Evolutionary conservation across 2,888 invertebrate species (phyloP).

Genomic region (Carpatolechia fugitivella): DNA sequence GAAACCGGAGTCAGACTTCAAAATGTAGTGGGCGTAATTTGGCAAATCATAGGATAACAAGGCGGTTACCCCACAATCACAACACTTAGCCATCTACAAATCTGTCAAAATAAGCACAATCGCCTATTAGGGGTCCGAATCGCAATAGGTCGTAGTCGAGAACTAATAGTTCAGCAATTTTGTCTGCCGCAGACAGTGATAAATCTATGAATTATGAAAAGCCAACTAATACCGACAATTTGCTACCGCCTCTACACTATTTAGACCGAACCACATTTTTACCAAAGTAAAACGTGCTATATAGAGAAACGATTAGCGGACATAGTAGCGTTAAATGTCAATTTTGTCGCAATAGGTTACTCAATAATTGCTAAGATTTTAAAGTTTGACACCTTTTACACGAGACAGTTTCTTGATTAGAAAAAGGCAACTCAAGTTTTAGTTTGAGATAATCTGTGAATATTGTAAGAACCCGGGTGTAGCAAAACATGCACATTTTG

Average conservation of each 20-base stretch:
- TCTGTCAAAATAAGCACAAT: constrained; percentile 19
- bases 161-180: constrained; percentile 15
- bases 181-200: constrained; percentile 10
- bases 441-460: background rate
- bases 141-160: constrained; percentile 12
- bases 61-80: background rate
- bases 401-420: too few species aligned
- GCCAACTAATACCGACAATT: background rate
- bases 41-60: background rate
- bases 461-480: background rate
- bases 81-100: constrained; percentile 3
- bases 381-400: too few species aligned
- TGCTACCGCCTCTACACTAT: background rate
- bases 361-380: too few species aligned
- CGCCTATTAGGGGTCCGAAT: constrained; percentile 14
- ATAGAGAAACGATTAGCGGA: too few species aligned
- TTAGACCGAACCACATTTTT: background rate
- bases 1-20: too few species aligned
- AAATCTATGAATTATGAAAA: constrained; percentile 24
- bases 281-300: background rate
- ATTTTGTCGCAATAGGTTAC: too few species aligned
- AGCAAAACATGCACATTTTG: too few species aligned
- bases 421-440: too few species aligned
- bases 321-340: too few species aligned
- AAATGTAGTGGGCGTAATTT: background rate